phyloP scores from a whole-genome alignment of 2,888 invertebrate species.

The Sycophila texana region DNA sequence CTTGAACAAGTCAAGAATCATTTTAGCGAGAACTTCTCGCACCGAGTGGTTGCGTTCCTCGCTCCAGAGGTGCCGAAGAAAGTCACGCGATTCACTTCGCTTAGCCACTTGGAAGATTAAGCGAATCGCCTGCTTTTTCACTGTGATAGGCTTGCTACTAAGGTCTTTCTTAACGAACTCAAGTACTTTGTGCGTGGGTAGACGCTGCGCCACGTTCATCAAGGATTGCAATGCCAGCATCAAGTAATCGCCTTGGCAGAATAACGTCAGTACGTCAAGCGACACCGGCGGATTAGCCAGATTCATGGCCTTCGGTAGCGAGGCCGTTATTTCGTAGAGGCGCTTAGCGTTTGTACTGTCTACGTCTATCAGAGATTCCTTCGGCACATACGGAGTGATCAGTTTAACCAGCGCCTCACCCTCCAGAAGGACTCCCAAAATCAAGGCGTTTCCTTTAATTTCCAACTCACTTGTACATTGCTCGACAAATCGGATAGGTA shows the following conservation, averaged over 20 bases:
- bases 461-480: constrained; percentile 35
- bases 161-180: constrained; percentile 57
- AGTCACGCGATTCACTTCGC: constrained; percentile 48
- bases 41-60: constrained; percentile 63
- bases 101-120: constrained; percentile 61
- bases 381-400: constrained; percentile 62
- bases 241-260: constrained; percentile 53
- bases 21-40: constrained; percentile 60
- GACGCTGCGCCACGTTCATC: constrained; percentile 59
- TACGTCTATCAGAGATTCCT: constrained; percentile 56
- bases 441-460: not conserved
- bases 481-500: constrained; percentile 64
- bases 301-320: constrained; percentile 57
- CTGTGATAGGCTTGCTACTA: constrained; percentile 61
- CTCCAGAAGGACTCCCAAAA: constrained; percentile 62
- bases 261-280: constrained; percentile 51
- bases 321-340: constrained; percentile 4
- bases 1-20: constrained; percentile 23
- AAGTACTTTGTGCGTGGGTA: constrained; percentile 57
- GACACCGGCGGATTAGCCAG: constrained; percentile 67
- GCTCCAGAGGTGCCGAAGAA: constrained; percentile 59
- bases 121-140: constrained; percentile 69
- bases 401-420: constrained; percentile 59
- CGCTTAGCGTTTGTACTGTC: constrained; percentile 47
- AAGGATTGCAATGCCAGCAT: constrained; percentile 53